These are phyloP conservation scores for Amia ocellicauda DNA, from an alignment of 2,113 vertebrate species.

Conservation along the genomic window DNA sequence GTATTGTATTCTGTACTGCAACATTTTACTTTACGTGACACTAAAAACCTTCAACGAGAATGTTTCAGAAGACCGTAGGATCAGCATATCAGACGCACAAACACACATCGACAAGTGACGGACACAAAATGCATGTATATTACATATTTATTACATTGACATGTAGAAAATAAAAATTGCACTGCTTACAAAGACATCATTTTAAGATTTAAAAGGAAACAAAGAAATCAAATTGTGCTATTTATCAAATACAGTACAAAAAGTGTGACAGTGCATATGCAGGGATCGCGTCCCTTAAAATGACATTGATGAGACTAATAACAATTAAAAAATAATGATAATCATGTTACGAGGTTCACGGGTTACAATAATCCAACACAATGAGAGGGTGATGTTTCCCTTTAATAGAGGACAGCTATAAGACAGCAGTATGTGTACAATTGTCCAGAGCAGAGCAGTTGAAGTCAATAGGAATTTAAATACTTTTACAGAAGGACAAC, in stretches of 20 bases:
- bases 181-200: slow-evolving; percentile 13
- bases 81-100: too few species aligned
- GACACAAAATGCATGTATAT: not conserved
- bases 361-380: not conserved
- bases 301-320: not conserved
- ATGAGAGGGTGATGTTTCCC: not conserved
- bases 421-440: not conserved
- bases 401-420: not conserved
- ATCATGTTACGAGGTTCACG: not conserved
- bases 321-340: not conserved
- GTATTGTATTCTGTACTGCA: too few species aligned
- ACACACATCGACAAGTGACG: too few species aligned
- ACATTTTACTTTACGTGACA: too few species aligned
- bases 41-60: too few species aligned
- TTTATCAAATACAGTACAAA: slow-evolving; percentile 19
- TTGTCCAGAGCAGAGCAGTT: not conserved
- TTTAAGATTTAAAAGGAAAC: slow-evolving; percentile 9
- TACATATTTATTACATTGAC: slow-evolving; percentile 25
- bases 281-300: not conserved
- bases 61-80: too few species aligned
- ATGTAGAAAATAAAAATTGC: slow-evolving; percentile 10
- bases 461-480: not conserved
- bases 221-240: not conserved
- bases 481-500: not conserved
- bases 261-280: slow-evolving; percentile 4